Evolutionary conservation across 2,888 invertebrate genomes (phyloP).

Genomic region (Oscheius onirici): DNA sequence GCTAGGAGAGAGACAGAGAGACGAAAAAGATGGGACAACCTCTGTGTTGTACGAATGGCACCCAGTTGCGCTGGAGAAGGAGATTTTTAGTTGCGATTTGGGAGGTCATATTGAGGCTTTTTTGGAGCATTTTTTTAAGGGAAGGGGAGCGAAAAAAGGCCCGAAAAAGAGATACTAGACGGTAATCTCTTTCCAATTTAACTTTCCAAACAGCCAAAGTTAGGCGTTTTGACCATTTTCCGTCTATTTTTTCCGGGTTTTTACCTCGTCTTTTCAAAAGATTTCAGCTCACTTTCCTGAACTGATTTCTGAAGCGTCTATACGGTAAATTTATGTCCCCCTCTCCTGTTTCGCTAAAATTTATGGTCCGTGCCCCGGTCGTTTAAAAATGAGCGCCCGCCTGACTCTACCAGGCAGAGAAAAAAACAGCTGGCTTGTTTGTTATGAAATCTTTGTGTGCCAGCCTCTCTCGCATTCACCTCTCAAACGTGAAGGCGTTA

Average conservation of each 20-base stretch:
- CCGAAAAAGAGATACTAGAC: too few relatives aligned
- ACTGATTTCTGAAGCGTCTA: background rate
- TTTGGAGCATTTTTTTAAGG: too few relatives aligned
- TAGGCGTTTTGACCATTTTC: too few relatives aligned
- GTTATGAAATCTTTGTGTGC: background rate
- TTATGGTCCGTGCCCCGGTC: background rate
- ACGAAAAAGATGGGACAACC: conserved; percentile 2
- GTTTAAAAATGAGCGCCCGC: background rate
- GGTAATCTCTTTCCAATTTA: too few relatives aligned
- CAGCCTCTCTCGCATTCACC: too few relatives aligned
- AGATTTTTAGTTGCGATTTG: conserved; percentile 27
- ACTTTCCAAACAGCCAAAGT: too few relatives aligned
- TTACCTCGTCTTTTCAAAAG: too few relatives aligned
- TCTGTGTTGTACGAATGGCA: conserved; percentile 17
- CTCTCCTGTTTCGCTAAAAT: background rate
- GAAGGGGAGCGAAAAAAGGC: too few relatives aligned
- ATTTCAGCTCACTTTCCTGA: background rate
- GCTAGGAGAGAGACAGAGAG: background rate
- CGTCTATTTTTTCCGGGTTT: too few relatives aligned
- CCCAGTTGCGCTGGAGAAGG: background rate
- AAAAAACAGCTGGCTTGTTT: background rate
- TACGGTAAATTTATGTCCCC: conserved; percentile 8
- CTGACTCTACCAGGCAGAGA: background rate
- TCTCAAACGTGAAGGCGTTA: too few relatives aligned
- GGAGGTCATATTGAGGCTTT: too few relatives aligned